Base-by-base conservation (phyloP, 2,113 vertebrate species). In the Gambusia affinis region DNA sequence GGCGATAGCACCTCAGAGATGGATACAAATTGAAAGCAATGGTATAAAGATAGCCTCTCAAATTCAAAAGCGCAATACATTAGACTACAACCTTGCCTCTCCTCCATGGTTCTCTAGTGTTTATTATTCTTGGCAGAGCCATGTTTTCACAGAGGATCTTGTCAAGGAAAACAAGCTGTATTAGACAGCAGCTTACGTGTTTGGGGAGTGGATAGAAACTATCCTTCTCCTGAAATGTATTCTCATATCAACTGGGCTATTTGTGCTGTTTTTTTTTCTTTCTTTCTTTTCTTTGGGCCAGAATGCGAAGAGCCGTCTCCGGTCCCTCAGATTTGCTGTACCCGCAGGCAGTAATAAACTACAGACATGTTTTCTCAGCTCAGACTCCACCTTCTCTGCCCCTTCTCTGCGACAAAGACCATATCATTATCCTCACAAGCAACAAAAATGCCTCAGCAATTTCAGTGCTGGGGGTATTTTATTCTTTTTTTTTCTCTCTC, bases 291-390 rank as follows among this genome's bases (percentile, higher is more conserved):
- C 60, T 67, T 64, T 27, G 39, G 31, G 30, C 27, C 73, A 73
- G 83, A 68, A 73, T 75, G 81, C 57, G 22, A 30, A 79, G 79
- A 88, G 88, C 69, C 83, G 69, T 86, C 70, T 87, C 35, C 29
- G 35, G 75, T 67, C 71, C 44, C 54, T 80, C 67, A 75, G 76
- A 79, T 82, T 85, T 33, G 12, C 66, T 63, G 28, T 42, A 79
- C 82, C 84, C 57, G 64, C 88, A 80, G 88, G 89, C 91, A 78
- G 39, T 70, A 88, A 91, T 89, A 90, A 90, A 88, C 76, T 71
- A 81, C 71, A 78, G 75, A 66, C 84, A 75, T 82, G 83, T 84
- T 91, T 87, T 63, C 71, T 76, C 37, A n/a, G 75, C 81, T 81
- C 80, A 51, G 67, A 70, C 62, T 72, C 82, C 85, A 89, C 86